Evolutionary conservation across 1,140 invertebrate genomes (phyloP).

Genomic region (Drosophila leontia): DNA sequence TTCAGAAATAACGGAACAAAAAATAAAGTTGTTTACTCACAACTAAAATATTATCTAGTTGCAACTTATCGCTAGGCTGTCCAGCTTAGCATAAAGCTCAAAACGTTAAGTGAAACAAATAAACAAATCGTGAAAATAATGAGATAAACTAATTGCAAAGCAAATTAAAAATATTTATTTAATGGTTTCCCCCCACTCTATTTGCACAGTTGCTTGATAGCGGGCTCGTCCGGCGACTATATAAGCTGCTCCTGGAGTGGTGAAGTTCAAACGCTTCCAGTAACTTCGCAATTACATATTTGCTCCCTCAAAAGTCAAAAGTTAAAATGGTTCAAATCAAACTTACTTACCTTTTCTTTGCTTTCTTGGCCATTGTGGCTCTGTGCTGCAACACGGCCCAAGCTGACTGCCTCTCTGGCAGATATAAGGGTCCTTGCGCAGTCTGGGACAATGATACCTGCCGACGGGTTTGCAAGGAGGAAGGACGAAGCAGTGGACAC

Average conservation of each 20-base stretch:
- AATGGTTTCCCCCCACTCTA: not conserved
- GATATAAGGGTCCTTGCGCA: conserved; percentile 14
- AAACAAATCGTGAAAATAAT: not conserved
- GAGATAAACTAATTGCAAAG: conserved; percentile 6
- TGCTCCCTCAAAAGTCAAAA: not conserved
- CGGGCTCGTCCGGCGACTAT: not conserved
- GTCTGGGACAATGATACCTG: conserved; percentile 28
- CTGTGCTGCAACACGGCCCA: not conserved
- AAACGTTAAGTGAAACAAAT: not conserved
- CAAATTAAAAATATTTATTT: not conserved
- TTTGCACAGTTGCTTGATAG: conserved; percentile 6
- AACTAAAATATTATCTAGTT: not conserved
- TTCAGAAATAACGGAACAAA: not conserved
- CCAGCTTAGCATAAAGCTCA: not conserved
- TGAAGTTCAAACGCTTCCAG: conserved; percentile 4
- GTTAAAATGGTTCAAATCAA: conserved; percentile 7
- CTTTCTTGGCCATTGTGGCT: not conserved
- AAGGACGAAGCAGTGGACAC: conserved; percentile 15
- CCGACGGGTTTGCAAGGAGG: conserved; percentile 6
- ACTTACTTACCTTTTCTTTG: conserved; percentile 3
- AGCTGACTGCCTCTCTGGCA: conserved; percentile 19
- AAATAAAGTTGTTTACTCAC: not conserved
- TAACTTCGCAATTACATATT: not conserved
- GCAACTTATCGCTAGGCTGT: not conserved
- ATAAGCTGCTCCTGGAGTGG: not conserved